Evolutionary conservation across 2,113 vertebrate genomes (phyloP).

Genomic region (Athene noctua): DNA sequence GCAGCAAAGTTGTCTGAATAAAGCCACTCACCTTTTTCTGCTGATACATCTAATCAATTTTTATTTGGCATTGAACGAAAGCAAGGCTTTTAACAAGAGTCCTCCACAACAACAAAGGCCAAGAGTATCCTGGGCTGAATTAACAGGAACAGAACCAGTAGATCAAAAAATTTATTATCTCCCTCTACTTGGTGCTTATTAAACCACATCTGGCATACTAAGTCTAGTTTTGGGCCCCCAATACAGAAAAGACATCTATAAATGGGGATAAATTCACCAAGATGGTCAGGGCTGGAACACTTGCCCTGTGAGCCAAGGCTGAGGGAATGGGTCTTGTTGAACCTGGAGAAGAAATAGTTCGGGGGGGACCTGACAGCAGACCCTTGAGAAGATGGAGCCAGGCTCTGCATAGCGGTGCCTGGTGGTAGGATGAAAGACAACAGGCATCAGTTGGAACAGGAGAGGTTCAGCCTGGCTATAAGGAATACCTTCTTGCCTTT

Average conservation of each 20-base stretch:
- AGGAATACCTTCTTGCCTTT: neutral
- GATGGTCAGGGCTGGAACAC: neutral
- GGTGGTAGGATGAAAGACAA: neutral
- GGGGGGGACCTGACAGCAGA: neutral
- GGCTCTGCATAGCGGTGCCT: fast-evolving
- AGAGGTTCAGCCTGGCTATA: neutral
- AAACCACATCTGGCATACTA: neutral
- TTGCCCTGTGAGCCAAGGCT: neutral
- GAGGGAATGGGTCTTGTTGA: neutral
- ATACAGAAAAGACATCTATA: neutral
- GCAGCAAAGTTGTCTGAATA: neutral
- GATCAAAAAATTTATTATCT: neutral
- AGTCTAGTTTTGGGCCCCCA: neutral
- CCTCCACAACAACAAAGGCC: neutral
- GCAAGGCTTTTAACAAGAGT: neutral
- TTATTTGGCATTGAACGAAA: neutral
- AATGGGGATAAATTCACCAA: neutral
- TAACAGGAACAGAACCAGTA: neutral
- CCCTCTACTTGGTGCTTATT: neutral
- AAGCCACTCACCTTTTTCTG: neutral
- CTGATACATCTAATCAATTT: neutral
- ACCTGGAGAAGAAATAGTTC: neutral
- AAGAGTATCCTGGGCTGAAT: neutral
- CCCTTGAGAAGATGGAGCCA: neutral
- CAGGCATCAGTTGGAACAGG: fast-evolving